Base-by-base conservation (phyloP, 2,888 invertebrate genomes). In the Patella caerulea region DNA sequence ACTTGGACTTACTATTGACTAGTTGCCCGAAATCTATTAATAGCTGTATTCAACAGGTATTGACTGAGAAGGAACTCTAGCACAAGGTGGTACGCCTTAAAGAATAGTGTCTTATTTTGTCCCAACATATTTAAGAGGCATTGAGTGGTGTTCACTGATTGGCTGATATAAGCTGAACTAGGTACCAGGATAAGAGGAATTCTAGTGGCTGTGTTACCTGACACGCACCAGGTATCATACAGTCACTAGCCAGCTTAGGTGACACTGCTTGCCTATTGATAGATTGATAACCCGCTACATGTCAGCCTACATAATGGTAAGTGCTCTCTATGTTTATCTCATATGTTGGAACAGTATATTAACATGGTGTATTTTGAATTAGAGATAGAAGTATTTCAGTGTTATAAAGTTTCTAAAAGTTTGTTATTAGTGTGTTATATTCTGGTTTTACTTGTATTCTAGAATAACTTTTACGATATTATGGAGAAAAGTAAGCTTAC, bases 1-100 rank as follows among this genome's bases (percentile, higher is more conserved):
- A 75, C 52, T 71, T 71, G 55, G 75, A 75, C 75, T 71, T 71
- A 34, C 29, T 75, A 56, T 75, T 75, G 75, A 75, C 75, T 71
- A 19, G 75, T 54, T 75, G 70, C 56, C 71, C n/a, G 24, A 71
- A 75, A 24, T 75, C 75, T 75, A 75, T 71, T 71, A 65, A 75
- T 75, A 75, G 75, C 53, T 53, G 55, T 71, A 75, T 75, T 75
- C 54, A 75, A 69, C 70, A 53, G 56, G 70, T 75, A 75, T 75
- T 70, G 71, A 54, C 55, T 56, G 34, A 75, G 75, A 70, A 17
- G 71, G 71, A 71, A 55, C 15, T 56, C 73, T 34, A 55, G 73
- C 73, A 73, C 54, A 75, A 52, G 75, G 19, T 71, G 75, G 71
- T 65, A 75, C 75, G 55, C 70, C 75, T 71, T 55, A 56, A 73